These are phyloP conservation scores for Troilus luridus DNA, from an alignment of 2,888 invertebrate species.

Conservation along the genomic window DNA sequence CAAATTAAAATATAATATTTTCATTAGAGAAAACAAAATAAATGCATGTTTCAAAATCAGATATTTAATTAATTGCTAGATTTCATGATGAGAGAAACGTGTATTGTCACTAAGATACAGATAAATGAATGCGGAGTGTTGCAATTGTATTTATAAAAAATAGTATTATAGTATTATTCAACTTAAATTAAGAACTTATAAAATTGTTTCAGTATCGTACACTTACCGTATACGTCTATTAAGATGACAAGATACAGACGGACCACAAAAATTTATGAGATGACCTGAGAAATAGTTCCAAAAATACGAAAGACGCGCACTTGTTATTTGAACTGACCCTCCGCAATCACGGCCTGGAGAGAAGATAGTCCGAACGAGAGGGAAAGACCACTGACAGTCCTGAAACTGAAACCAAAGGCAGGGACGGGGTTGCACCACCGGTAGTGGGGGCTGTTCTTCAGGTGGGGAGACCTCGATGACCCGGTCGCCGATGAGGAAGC, in stretches of 20 bases:
- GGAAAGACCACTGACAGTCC: conserved; percentile 31
- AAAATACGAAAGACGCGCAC: not conserved
- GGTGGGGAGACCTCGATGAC: not conserved
- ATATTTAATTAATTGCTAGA: too few species aligned
- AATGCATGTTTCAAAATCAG: too few species aligned
- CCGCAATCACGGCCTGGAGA: not conserved
- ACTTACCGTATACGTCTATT: not conserved
- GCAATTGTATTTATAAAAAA: too few species aligned
- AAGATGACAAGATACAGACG: not conserved
- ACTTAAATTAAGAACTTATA: not conserved
- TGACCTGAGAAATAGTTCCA: not conserved
- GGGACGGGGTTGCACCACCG: conserved; percentile 29
- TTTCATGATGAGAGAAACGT: too few species aligned
- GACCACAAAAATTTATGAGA: not conserved
- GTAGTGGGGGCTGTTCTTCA: conserved; percentile 45
- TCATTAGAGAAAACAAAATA: too few species aligned
- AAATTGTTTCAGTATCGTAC: not conserved
- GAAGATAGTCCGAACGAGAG: conserved; percentile 51
- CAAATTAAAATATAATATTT: too few species aligned
- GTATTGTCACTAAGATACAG: too few species aligned
- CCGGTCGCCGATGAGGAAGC: not conserved
- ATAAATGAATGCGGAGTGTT: too few species aligned
- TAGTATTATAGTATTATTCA: too few species aligned
- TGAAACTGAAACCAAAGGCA: conserved; percentile 33
- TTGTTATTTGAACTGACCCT: not conserved